Evolutionary conservation across 2,888 invertebrate species (phyloP).

Genomic region (Brenthis ino): DNA sequence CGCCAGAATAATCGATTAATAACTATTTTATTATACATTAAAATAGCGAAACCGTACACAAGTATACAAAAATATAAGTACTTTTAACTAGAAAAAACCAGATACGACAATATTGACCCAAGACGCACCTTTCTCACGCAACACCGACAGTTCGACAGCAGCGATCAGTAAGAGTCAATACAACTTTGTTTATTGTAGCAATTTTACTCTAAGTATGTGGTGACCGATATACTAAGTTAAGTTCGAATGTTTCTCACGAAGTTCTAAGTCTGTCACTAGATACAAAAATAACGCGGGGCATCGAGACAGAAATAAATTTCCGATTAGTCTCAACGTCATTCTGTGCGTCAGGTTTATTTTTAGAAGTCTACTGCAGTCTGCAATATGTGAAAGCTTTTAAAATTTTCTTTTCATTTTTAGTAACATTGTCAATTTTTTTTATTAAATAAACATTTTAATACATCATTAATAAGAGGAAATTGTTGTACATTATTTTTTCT

Average conservation of each 20-base stretch:
- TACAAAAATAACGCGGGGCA: conserved; percentile 36
- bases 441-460: too few relatives aligned
- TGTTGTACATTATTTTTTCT: too few relatives aligned
- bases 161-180: conserved; percentile 71
- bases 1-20: too few relatives aligned
- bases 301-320: conserved; percentile 55
- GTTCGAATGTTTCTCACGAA: conserved; percentile 36
- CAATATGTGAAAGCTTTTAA: conserved; percentile 4
- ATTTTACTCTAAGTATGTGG: conserved; percentile 46
- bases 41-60: too few relatives aligned
- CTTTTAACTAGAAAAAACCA: conserved; percentile 9
- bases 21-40: too few relatives aligned
- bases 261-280: conserved; percentile 25
- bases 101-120: conserved; percentile 64
- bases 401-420: conserved; percentile 3
- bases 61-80: conserved; percentile 5
- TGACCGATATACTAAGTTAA: conserved; percentile 34
- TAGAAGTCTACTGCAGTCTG: conserved; percentile 58
- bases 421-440: too few relatives aligned
- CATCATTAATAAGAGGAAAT: too few relatives aligned
- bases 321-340: conserved; percentile 55
- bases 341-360: conserved; percentile 61
- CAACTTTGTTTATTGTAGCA: conserved; percentile 62
- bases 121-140: conserved; percentile 68
- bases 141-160: conserved; percentile 42